These are phyloP conservation scores for Pteropus alecto DNA, from an alignment of 2,113 vertebrate genomes.

Conservation along the genomic window DNA sequence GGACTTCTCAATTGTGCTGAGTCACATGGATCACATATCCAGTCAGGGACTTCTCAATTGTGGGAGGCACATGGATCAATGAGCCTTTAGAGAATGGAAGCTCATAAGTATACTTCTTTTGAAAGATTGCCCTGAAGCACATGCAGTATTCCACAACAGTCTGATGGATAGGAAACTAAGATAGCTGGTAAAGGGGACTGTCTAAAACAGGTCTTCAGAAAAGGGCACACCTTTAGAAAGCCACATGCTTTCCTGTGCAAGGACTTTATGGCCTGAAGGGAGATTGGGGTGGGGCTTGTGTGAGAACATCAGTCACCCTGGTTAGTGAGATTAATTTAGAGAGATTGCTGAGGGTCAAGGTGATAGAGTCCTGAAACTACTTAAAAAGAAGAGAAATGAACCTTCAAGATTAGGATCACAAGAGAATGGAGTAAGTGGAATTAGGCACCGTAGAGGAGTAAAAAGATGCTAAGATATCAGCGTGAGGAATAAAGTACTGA, in stretches of 20 bases:
- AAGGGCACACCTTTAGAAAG: background rate
- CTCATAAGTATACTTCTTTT: background rate
- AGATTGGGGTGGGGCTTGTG: background rate
- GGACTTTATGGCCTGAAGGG: background rate
- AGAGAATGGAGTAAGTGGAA: background rate
- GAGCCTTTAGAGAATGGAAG: background rate
- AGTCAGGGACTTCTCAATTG: slow-evolving; percentile 21
- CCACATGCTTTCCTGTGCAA: background rate
- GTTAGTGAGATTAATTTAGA: background rate
- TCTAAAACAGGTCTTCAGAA: background rate
- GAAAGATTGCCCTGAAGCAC: background rate
- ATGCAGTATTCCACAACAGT: background rate
- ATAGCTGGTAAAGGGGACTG: background rate
- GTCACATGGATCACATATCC: background rate
- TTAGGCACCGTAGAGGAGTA: background rate
- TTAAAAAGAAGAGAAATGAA: background rate
- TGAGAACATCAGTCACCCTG: background rate
- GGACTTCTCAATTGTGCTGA: slow-evolving; percentile 6
- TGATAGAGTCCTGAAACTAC: background rate
- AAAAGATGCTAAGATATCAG: background rate
- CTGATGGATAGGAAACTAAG: background rate
- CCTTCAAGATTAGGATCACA: background rate
- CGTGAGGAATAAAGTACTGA: background rate
- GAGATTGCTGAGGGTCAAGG: background rate
- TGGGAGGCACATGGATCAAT: background rate